Base-by-base conservation (phyloP, 2,888 invertebrate species). In the Neria commutata region DNA sequence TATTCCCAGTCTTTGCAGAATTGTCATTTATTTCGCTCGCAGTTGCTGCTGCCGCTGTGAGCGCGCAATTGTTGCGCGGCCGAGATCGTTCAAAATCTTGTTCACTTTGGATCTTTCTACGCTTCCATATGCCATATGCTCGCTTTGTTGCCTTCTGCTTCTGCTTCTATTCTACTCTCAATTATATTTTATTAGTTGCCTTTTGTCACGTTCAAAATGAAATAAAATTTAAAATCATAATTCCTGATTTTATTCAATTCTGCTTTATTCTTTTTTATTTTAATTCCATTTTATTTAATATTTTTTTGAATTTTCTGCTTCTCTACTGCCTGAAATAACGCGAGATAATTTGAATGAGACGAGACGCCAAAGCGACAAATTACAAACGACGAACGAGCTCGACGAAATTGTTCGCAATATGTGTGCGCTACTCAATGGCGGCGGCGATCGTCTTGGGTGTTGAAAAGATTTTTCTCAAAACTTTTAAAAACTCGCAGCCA, bases 351-450 rank as follows among this genome's bases (percentile, higher is more conserved):
- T n/a, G 37, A 54, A 54, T 54, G 48, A 56, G 40, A 47, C n/a
- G n/a, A n/a, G 53, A 53, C 47, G 34, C 40, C 23, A 54, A 47
- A 21, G 19, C 33, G 40, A 56, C 55, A 47, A 55, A 25, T 26
- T 26, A 40, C 23, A 24, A n/a, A 37, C 14, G n/a, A 40, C 24
- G 42, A 42, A 42, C 58, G 47, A 58, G 26, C 50, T 54, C 54
- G 50, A 19, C 17, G 17, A 54, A 54, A 49, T 37, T 59, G 24
- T 51, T 58, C 40, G 37, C 50, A 54, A 54, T 57, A 26, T 54
- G 54, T 53, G 25, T 19, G 25, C 48, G 40, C 57, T 47, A n/a
- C n/a, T n/a, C n/a, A n/a, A n/a, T n/a, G n/a, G 42, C 49, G 47
- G 52, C 46, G 37, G 37, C 49, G 33, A n/a, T 33, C 52, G 54